phyloP scores from a whole-genome alignment of 2,113 vertebrate species.

The Coptodon rendalli region DNA sequence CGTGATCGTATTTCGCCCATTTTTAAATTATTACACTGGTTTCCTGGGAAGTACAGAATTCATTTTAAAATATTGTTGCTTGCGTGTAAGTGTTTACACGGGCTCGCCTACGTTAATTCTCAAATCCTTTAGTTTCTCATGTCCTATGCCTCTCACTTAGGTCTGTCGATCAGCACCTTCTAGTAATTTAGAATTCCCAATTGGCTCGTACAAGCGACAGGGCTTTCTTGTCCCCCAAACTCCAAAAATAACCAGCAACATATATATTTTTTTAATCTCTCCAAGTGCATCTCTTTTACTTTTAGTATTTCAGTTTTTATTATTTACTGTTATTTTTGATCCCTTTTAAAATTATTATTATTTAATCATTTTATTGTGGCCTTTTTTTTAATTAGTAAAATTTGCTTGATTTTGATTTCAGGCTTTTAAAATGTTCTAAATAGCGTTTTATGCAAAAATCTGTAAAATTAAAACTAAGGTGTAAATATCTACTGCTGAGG shows the following conservation, averaged over 20 bases:
- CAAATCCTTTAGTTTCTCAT: background rate
- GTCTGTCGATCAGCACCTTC: background rate
- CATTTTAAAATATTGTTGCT: background rate
- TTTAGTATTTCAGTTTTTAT: background rate
- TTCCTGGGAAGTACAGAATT: background rate
- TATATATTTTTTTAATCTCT: fast-evolving
- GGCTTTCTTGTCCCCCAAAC: background rate
- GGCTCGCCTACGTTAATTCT: background rate
- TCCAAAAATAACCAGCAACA: background rate
- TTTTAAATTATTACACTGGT: background rate
- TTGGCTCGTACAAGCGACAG: background rate
- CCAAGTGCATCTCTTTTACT: background rate
- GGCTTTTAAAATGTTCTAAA: background rate
- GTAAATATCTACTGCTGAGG: background rate
- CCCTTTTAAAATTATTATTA: background rate
- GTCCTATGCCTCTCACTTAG: background rate
- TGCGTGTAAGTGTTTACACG: background rate
- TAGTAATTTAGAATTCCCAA: background rate
- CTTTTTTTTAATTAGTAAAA: background rate
- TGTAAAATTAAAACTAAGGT: background rate
- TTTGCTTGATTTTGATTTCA: background rate
- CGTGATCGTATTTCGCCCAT: background rate
- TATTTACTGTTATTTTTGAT: background rate
- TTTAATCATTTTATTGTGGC: background rate
- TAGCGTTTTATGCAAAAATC: background rate